Evolutionary conservation across 2,113 vertebrate species (phyloP).

Genomic region (Sebastes fasciatus): DNA sequence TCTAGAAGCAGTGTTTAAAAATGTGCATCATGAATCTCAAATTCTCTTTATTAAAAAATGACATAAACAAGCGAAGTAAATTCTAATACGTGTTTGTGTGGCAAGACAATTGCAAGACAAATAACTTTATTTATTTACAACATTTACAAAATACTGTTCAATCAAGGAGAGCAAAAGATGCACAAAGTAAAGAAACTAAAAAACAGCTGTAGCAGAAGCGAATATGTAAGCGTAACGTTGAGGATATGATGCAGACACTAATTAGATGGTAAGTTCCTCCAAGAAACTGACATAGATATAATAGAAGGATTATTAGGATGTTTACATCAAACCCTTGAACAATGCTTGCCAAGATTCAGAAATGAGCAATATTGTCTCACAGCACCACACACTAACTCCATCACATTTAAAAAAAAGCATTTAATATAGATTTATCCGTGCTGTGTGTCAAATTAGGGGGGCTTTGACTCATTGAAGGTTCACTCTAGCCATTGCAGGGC

Average conservation of each 20-base stretch:
- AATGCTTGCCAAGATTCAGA: constrained; percentile 29
- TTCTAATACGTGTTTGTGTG: background rate
- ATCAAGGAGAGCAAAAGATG: background rate
- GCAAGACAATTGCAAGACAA: background rate
- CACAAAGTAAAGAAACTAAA: no score
- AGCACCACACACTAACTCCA: constrained; percentile 30
- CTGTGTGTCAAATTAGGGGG: constrained; percentile 60
- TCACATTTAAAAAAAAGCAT: constrained; percentile 27
- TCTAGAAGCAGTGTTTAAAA: constrained; percentile 1
- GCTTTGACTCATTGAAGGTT: constrained; percentile 61
- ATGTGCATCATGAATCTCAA: background rate
- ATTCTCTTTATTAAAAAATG: constrained; percentile 26
- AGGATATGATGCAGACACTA: constrained; percentile 2
- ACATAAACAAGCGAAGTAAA: background rate
- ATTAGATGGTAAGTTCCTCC: background rate
- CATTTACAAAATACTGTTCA: background rate
- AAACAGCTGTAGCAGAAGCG: background rate
- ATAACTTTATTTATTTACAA: background rate
- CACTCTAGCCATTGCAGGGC: constrained; percentile 55
- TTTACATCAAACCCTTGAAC: constrained; percentile 9
- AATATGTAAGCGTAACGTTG: background rate
- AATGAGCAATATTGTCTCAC: constrained; percentile 30
- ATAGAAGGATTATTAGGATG: background rate
- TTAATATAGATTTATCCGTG: constrained; percentile 64
- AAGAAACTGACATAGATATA: background rate